Conservation (phyloP, 2,113 vertebrate species). For the Pedetes capensis region DNA sequence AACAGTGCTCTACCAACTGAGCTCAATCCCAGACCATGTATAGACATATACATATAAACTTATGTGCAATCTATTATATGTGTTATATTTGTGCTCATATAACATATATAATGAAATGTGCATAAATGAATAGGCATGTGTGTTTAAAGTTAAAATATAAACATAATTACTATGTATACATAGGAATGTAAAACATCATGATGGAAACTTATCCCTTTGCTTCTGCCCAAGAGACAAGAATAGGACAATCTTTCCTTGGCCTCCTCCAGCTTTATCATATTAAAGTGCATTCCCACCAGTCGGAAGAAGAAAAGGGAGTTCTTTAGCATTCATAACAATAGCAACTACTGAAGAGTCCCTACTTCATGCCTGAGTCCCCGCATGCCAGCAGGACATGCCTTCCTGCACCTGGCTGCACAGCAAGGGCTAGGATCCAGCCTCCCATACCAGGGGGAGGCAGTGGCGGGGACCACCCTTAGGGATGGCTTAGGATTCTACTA, state of each 20-base stretch:
- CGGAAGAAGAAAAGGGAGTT: neutral
- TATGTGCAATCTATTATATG: too few relatives aligned
- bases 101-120: neutral
- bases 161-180: too few relatives aligned
- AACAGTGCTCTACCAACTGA: too few relatives aligned
- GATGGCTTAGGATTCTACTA: too few relatives aligned
- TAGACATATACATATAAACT: neutral
- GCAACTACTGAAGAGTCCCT: neutral
- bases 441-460: too few relatives aligned
- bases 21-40: too few relatives aligned
- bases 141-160: neutral
- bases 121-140: neutral
- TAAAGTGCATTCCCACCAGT: neutral
- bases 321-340: neutral
- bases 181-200: accelerated
- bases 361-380: neutral
- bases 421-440: too few relatives aligned
- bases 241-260: too few relatives aligned
- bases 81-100: neutral
- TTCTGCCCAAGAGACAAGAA: neutral
- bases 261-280: neutral
- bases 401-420: too few relatives aligned
- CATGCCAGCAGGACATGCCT: neutral
- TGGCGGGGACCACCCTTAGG: too few relatives aligned
- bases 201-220: neutral